Evolutionary conservation across 2,113 vertebrate genomes (phyloP), one percentile per base, ranked within the genome.

Genomic region (Haplochromis vanheusdeni): DNA sequence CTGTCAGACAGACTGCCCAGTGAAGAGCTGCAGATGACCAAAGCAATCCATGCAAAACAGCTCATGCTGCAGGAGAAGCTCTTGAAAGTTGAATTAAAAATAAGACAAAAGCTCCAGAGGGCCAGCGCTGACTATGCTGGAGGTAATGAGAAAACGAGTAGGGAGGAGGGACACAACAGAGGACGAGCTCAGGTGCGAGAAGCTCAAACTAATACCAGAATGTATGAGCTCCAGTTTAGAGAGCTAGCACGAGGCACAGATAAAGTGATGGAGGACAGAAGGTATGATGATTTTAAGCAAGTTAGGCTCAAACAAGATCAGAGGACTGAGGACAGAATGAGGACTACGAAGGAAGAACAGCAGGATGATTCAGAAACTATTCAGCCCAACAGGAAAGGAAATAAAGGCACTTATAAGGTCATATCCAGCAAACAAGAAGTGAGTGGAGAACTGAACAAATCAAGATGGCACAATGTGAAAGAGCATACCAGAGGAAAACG

Each of bases 61-160:
- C 87, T 86, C 3, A 85, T 97, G 6, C 94, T 99, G 5, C 90
- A 89, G 87, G 95, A 97, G 80, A 98, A 97, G 86, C 93, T 98
- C 83, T 94, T 80, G 89, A 97, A 92, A 80, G 93, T 95, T 13
- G 94, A 94, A 33, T 95, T 97, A 56, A 93, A 88, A 9, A 84
- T 98, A 56, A 93, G 94, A 85, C 47, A 83, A 47, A 97, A 94
- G 55, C 95, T 97, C 49, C 96, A 96, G 85, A 94, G 77, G 81
- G 95, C 96, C 60, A 95, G 84, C 1, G 6, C 12, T 42, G 9
- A 62, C 9, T 85, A 88, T 9, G 87, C 91, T 84, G 79, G 82
- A 23, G 47, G 23, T 1, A 28, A 93, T 19, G 92, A 92, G 94
- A 93, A 88, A 86, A 85, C 60, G 90, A 92, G 4, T 80, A 91